These are phyloP conservation scores for Cherax quadricarinatus DNA, from an alignment of 1,140 invertebrate species.

Conservation along the genomic window DNA sequence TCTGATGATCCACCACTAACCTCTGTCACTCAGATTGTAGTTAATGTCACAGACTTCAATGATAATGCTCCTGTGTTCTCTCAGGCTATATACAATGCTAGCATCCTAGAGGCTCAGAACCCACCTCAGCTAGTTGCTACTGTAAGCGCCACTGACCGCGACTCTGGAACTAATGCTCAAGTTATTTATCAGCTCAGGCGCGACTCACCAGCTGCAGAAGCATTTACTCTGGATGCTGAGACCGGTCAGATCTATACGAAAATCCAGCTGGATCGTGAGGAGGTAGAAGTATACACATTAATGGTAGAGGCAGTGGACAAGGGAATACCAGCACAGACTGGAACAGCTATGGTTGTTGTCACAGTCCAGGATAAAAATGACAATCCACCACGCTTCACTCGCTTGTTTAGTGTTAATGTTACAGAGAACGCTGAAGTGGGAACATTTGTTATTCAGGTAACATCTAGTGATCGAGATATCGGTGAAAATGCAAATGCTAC, in stretches of 20 bases:
- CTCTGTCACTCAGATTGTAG: constrained; percentile 83
- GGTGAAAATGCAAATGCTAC: constrained; percentile 92
- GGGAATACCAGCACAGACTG: constrained; percentile 88
- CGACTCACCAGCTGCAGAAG: constrained; percentile 78
- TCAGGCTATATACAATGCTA: constrained; percentile 87
- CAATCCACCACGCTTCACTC: constrained; percentile 94
- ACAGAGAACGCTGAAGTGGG: constrained; percentile 96
- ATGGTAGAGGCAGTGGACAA: constrained; percentile 92
- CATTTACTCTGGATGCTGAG: constrained; percentile 88
- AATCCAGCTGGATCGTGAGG: constrained; percentile 90
- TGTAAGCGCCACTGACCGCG: constrained; percentile 89
- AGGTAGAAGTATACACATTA: constrained; percentile 88
- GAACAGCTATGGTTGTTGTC: constrained; percentile 89
- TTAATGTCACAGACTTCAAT: constrained; percentile 94
- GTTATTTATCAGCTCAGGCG: constrained; percentile 87
- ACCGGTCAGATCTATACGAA: constrained; percentile 92
- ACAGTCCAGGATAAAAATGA: constrained; percentile 95
- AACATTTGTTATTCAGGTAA: constrained; percentile 93
- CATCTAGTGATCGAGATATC: constrained; percentile 92
- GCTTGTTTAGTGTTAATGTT: constrained; percentile 94
- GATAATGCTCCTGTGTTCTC: constrained; percentile 93
- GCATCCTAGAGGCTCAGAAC: constrained; percentile 90
- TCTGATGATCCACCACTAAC: constrained; percentile 87
- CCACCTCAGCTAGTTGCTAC: constrained; percentile 87
- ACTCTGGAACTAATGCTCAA: constrained; percentile 91